Evolutionary conservation across 2,113 vertebrate species (phyloP).

Genomic region (human (Homo sapiens)): DNA sequence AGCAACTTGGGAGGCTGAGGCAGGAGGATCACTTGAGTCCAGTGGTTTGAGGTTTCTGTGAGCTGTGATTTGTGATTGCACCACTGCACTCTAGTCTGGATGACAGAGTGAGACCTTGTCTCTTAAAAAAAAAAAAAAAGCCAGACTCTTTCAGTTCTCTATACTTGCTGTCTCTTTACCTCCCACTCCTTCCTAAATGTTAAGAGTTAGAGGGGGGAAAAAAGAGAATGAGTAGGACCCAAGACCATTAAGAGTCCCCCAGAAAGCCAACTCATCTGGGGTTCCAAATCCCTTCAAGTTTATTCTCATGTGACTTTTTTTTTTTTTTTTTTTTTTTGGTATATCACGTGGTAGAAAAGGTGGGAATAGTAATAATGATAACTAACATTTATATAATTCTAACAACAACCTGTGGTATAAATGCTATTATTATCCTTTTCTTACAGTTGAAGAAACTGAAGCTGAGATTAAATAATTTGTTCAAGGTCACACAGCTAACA

Average conservation of each 20-base stretch:
- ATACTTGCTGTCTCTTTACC: neutral
- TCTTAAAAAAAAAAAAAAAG: neutral
- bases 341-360: neutral
- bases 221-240: neutral
- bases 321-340: neutral
- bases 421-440: neutral
- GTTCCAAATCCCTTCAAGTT: neutral
- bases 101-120: too few species aligned
- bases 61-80: too few species aligned
- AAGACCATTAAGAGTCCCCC: neutral
- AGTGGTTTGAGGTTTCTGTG: too few species aligned
- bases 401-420: neutral
- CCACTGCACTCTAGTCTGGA: too few species aligned
- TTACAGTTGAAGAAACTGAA: neutral
- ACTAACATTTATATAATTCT: neutral
- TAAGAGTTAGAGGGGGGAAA: neutral
- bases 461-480: constrained; percentile 12
- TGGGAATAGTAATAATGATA: neutral
- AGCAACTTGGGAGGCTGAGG: too few species aligned
- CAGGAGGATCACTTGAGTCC: too few species aligned
- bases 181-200: neutral
- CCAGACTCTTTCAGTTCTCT: neutral
- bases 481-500: neutral
- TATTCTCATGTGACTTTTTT: neutral
- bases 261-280: neutral